Evolutionary conservation across 2,888 invertebrate genomes (phyloP).

Genomic region (Ashinkailepas kermadecensis): DNA sequence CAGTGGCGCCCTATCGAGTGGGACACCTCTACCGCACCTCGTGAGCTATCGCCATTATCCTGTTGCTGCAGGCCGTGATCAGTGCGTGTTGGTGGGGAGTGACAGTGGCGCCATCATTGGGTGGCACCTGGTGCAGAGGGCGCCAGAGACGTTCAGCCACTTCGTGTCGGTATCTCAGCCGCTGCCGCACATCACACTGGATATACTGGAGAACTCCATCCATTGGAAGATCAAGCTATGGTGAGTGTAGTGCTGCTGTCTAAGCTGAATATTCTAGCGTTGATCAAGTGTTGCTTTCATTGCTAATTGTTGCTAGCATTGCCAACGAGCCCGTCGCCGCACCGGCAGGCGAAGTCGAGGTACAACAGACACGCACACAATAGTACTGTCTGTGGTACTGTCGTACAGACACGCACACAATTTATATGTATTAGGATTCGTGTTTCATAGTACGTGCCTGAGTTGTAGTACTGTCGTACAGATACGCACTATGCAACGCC

Average conservation of each 20-base stretch:
- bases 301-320: too few relatives aligned
- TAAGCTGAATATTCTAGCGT: too few relatives aligned
- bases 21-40: not conserved
- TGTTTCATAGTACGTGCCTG: too few relatives aligned
- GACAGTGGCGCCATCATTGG: not conserved
- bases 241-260: not conserved
- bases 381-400: too few relatives aligned
- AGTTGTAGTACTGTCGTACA: too few relatives aligned
- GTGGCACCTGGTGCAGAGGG: not conserved
- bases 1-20: not conserved
- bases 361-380: too few relatives aligned
- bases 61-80: not conserved
- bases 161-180: slow-evolving; percentile 1
- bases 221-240: not conserved
- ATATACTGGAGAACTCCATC: not conserved
- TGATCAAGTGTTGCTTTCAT: too few relatives aligned
- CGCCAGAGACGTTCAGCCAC: not conserved
- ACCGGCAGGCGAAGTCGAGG: too few relatives aligned
- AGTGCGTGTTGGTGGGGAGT: not conserved
- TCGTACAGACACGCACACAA: too few relatives aligned
- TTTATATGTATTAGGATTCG: too few relatives aligned
- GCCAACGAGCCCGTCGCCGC: too few relatives aligned
- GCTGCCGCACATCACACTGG: not conserved
- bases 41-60: not conserved
- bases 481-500: too few relatives aligned